Base-by-base conservation (phyloP, 2,113 vertebrate genomes). In the Melanotaenia duboulayi region DNA sequence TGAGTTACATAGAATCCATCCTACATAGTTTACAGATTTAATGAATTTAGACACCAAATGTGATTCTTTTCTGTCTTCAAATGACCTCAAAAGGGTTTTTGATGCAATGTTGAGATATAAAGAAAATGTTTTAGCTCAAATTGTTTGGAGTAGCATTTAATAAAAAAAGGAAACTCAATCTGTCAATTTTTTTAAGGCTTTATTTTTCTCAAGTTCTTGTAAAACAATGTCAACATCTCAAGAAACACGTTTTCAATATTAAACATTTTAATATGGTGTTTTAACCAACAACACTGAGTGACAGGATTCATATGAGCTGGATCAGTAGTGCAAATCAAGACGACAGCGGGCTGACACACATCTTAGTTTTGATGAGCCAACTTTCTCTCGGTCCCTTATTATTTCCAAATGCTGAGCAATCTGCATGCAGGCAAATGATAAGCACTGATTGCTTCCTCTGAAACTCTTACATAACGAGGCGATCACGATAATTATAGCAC, bases 401-500 rank as follows among this genome's bases (percentile, higher is more conserved):
- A 46, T n/a, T 25, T 76, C 64, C 49, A 76, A 78, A 83, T 68
- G 75, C 59, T 62, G 59, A 19, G 39, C 44, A 74, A 73, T 75
- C 60, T 76, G 54, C 35, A 32, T 10, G 59, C 64, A 40, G 60
- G 46, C 62, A 84, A 70, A 83, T 59, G 81, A 79, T 64, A 35
- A 66, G 61, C 67, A 48, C 44, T 40, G 72, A 86, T 68, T 80
- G 74, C 73, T 24, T 55, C 65, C 22, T 17, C 24, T 72, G 62
- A 66, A 51, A 28, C 2, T 7, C 63, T 84, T 88, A 71, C 55
- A 77, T 81, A 89, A 92, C 55, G 63, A 66, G 16, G 25, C 51
- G 19, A 67, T 82, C 74, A 56, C 19, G 73, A 70, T 73, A 70
- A 84, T 79, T 80, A 76, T 16, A 24, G 65, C 64, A 44, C 35